Percentiles rank a stretch among this genome's conserved stretches.
Evolutionary conservation across 2,888 invertebrate species (phyloP).

Genomic region (Exocentrus adspersus): DNA sequence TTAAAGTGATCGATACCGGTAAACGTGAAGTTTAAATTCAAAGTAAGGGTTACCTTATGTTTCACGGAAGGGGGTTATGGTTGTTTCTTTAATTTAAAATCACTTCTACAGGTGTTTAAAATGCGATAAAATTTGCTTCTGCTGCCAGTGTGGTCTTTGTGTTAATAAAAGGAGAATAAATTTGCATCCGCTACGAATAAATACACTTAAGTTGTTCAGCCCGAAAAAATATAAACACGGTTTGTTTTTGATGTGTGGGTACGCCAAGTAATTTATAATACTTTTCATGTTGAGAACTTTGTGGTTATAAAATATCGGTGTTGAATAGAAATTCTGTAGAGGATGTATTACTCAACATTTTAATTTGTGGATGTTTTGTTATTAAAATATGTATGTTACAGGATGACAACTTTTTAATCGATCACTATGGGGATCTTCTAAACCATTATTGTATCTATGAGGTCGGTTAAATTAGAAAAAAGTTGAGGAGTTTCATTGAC

Average conservation of each 20-base stretch:
- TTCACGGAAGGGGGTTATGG: constrained; percentile 40
- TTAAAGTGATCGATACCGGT: constrained; percentile 31
- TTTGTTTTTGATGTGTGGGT: constrained; percentile 12
- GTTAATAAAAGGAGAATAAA: constrained; percentile 31
- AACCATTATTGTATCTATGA: no score
- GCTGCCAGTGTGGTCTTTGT: constrained; percentile 33
- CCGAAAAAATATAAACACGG: constrained; percentile 1
- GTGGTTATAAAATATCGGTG: not conserved
- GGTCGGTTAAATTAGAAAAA: no score
- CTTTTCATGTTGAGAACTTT: constrained; percentile 6
- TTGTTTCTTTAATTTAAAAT: constrained; percentile 34
- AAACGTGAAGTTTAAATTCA: constrained; percentile 40
- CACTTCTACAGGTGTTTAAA: constrained; percentile 32
- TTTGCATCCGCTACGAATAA: constrained; percentile 23
- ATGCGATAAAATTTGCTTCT: constrained; percentile 36
- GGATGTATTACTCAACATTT: constrained; percentile 10
- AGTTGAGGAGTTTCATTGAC: no score
- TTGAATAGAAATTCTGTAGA: not conserved
- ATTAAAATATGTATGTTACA: constrained; percentile 18
- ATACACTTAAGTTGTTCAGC: constrained; percentile 2
- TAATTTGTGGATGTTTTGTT: not conserved
- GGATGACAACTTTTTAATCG: constrained; percentile 5
- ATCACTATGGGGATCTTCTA: no score
- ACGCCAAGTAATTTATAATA: not conserved
- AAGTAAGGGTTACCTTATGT: constrained; percentile 36